Base-by-base conservation (phyloP, 2,888 invertebrate species). In the Cerceris rybyensis region DNA sequence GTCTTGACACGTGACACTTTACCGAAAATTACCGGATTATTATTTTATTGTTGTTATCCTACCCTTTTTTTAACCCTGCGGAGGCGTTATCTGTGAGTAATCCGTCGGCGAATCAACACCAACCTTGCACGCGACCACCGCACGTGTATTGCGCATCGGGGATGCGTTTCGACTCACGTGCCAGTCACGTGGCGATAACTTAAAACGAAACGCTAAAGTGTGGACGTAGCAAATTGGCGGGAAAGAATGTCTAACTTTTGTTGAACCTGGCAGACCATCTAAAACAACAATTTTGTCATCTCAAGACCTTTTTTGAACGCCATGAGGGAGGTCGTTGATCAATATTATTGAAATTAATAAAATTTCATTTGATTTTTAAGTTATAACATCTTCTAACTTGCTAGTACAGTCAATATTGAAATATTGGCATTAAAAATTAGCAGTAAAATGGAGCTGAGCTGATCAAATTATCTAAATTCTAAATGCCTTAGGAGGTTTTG, bases 81-180 rank as follows among this genome's bases (percentile, higher is more conserved):
- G 52, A 63, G 52, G 65, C 70, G 75, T 70, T 78, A 78, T 78
- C 78, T 70, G 70, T 63, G 72, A 66, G 60, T 70, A 70, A 79
- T 77, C 68, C 58, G 60, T 72, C 55, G 54, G 71, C 50, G 72
- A 70, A 70, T 70, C 57, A 68, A 78, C 73, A 60, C 13, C 64
- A 64, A 77, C 78, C 72, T 82, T 75, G 70, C 66, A 57, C 66
- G 71, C 70, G 65, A 79, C 74, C 64, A 65, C 63, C n/a, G 65
- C 78, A 78, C 70, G 83, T 72, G 83, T 75, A 55, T 57, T 46
- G 78, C 55, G 73, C 66, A 68, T 57, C 58, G 17, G 50, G 81
- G 71, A 75, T 65, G 83, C 28, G 59, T 52, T 42, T 14, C 28
- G 41, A 52, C 88, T 71, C 90, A 89, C 91, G 91, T 90, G 91